phyloP scores from a whole-genome alignment of 2,797 vertebrate species.

The Galago senegalensis region DNA sequence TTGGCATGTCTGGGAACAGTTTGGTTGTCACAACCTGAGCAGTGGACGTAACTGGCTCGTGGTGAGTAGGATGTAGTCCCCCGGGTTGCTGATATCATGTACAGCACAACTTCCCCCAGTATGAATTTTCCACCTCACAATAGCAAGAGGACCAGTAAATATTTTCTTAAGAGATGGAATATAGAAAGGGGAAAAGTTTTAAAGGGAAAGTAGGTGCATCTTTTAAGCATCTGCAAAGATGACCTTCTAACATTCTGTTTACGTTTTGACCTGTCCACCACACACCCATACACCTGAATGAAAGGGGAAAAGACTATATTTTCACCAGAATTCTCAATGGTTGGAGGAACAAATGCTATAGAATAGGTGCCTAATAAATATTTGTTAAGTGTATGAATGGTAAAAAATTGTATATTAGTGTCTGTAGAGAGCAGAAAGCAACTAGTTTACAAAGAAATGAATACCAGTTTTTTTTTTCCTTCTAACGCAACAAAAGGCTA shows the following conservation, averaged over 20 bases:
- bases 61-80: neutral
- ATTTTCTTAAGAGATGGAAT: neutral
- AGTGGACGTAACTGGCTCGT: fast-evolving
- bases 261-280: too few relatives aligned
- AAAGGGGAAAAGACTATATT: neutral
- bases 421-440: neutral
- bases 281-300: too few relatives aligned
- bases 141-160: too few relatives aligned
- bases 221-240: neutral
- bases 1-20: neutral
- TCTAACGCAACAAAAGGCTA: neutral
- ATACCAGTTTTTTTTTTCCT: too few relatives aligned
- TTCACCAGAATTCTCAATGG: neutral
- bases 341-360: neutral
- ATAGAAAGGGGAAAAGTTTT: neutral
- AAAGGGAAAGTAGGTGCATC: neutral
- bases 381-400: neutral
- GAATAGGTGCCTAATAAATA: neutral
- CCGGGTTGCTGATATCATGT: fast-evolving
- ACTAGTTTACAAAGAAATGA: neutral
- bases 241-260: neutral
- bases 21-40: neutral
- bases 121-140: neutral
- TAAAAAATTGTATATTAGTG: neutral
- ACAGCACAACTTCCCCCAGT: neutral